These are phyloP conservation scores for Helostoma temminkii DNA, from an alignment of 2,797 vertebrate genomes.

Conservation along the genomic window DNA sequence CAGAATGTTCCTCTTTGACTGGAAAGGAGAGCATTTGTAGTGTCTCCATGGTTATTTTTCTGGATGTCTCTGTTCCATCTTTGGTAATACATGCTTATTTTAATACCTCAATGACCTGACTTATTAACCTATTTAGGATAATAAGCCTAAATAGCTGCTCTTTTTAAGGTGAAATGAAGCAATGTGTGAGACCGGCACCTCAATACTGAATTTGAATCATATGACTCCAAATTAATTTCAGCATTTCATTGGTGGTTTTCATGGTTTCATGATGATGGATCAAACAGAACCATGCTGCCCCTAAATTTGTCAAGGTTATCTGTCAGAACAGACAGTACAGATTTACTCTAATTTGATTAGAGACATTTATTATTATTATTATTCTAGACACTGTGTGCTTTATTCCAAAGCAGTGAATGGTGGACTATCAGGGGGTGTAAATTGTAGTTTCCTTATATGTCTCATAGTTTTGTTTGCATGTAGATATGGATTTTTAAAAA, in stretches of 20 bases:
- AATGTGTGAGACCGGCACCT: conserved; percentile 39
- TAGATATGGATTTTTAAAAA: conserved; percentile 13
- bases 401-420: conserved; percentile 51
- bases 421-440: conserved; percentile 48
- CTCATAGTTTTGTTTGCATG: conserved; percentile 37
- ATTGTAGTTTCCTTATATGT: conserved; percentile 40
- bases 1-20: conserved; percentile 30
- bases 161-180: conserved; percentile 43
- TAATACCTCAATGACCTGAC: conserved; percentile 11
- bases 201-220: conserved; percentile 35
- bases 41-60: conserved; percentile 9
- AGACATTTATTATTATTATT: conserved; percentile 40
- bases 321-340: conserved; percentile 53
- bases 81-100: conserved; percentile 24
- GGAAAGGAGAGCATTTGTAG: conserved; percentile 22
- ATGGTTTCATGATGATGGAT: conserved; percentile 46
- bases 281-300: conserved; percentile 39
- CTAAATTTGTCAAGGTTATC: conserved; percentile 43
- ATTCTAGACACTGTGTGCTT: conserved; percentile 54
- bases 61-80: conserved; percentile 27
- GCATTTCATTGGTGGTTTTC: conserved; percentile 40
- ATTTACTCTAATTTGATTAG: conserved; percentile 60
- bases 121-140: conserved; percentile 3
- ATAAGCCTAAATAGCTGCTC: not conserved
- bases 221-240: conserved; percentile 29